Base-by-base conservation (phyloP, 2,888 invertebrate species). In the Drosophila vallismaia region DNA sequence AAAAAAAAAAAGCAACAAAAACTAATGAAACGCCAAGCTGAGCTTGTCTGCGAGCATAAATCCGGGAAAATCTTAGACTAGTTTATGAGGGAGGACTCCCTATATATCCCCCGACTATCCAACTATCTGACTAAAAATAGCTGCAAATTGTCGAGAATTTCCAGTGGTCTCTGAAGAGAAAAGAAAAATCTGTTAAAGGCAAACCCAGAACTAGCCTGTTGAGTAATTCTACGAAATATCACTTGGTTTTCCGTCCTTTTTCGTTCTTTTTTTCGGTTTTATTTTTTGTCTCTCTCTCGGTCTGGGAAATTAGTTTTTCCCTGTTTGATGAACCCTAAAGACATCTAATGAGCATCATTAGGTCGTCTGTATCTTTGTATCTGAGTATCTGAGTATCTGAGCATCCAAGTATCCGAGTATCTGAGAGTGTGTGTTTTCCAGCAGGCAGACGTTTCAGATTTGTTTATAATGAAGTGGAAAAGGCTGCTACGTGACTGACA, bases 341-440 rank as follows among this genome's bases (percentile, higher is more conserved):
- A 83, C 68, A 72, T 83, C 86, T 84, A 84, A 84, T 84, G 83
- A 88, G 83, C 80, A 74, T 84, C 83, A 84, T 84, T 84, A 88
- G 86, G 82, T 69, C 50, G 72, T 48, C 50, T 55, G 49, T 50
- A 60, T 68, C 70, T 69, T 49, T 44, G 67, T 68, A 68, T 48
- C 44, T 54, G 52, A 12, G 28, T 38, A 31, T 49, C 12, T n/a
- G 45, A 33, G 14, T 53, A 49, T 28, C 26, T 64, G 50, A 7
- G n/a, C 26, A 26, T 26, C 26, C 26, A 26, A 12, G 26, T 46
- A 31, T 48, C 12, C 14, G 44, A 33, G 14, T 54, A 49, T 28
- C 26, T 64, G 50, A 7, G n/a, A 4, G 6, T 28, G 19, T 19
- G 19, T 19, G 19, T 19, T 19, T 19, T 19, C 28, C 28, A 28